Conservation (phyloP, 2,888 invertebrate genomes). For the Parnassius mnemosyne region DNA sequence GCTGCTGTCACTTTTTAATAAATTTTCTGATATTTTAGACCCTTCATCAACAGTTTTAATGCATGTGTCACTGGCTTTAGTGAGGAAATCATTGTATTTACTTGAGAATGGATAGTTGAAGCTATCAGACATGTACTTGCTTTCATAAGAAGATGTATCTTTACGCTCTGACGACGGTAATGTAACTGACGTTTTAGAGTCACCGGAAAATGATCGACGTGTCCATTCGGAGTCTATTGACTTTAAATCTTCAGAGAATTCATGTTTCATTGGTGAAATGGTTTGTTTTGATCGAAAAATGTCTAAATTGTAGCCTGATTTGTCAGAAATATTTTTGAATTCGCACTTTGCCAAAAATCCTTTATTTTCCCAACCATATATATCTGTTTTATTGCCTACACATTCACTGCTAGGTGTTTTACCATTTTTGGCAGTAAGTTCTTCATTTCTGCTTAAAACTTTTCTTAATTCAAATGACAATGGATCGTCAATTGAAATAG, state of each 20-base stretch:
- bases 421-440: constrained; percentile 47
- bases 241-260: constrained; percentile 42
- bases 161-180: constrained; percentile 60
- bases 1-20: constrained; percentile 72
- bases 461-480: constrained; percentile 64
- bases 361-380: constrained; percentile 78
- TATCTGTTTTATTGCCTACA: constrained; percentile 70
- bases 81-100: constrained; percentile 68
- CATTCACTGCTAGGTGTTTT: constrained; percentile 70
- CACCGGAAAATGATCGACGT: constrained; percentile 64
- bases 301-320: constrained; percentile 44
- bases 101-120: constrained; percentile 62
- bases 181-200: constrained; percentile 59
- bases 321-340: constrained; percentile 47
- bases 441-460: constrained; percentile 42
- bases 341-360: constrained; percentile 69
- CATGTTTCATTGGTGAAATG: constrained; percentile 42
- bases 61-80: constrained; percentile 67
- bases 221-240: constrained; percentile 53
- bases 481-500: constrained; percentile 74
- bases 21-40: constrained; percentile 64
- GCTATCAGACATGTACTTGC: constrained; percentile 57
- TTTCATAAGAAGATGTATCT: constrained; percentile 57
- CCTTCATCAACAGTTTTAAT: constrained; percentile 63
- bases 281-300: constrained; percentile 46